Base-by-base conservation (phyloP, 2,113 vertebrate species). In the Vanacampus margaritifer region DNA sequence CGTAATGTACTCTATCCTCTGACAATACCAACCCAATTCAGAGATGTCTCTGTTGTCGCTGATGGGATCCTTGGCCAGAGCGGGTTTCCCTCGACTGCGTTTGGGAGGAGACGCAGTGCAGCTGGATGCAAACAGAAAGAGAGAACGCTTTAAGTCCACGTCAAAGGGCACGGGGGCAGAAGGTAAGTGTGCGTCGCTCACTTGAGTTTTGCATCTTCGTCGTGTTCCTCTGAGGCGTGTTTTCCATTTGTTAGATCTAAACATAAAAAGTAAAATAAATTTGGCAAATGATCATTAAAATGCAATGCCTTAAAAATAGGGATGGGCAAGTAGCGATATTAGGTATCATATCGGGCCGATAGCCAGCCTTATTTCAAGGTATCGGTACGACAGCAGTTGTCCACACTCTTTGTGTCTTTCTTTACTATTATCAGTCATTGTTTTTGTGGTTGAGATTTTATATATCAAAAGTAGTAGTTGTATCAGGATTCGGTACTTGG, bases 71-170 rank as follows among this genome's bases (percentile, higher is more conserved):
- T 94, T 92, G 53, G 93, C 92, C 41, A 99, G 90, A 26, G 96
- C 95, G 8, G 97, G 96, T 86, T 98, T 98, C 73, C 96, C 96
- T 66, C 94, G 92, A 53, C 95, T 97, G 36, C 93, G 90, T 87
- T 97, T 98, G 59, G 94, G 94, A 56, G 95, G 95, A 6, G 90
- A 82, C 69, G 86, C 90, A 54, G 94, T 96, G 73, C 3, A 61
- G 79, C 51, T 65, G 68, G n/a, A 76, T 61, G 67, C 53, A 61
- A 36, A 39, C 1, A 50, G 8, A 67, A 6, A 19, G 19, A 16
- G 23, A 8, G 11, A 23, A 46, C 43, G 6, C 17, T 46, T 23
- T n/a, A 26, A 35, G 16, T 50, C 16, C 28, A 36, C 0, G 1
- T 32, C 10, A 28, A 9, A 2, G 26, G 24, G 23, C 16, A 46